These are phyloP conservation scores for Esox lucius DNA, from an alignment of 2,797 vertebrate genomes.

Conservation along the genomic window DNA sequence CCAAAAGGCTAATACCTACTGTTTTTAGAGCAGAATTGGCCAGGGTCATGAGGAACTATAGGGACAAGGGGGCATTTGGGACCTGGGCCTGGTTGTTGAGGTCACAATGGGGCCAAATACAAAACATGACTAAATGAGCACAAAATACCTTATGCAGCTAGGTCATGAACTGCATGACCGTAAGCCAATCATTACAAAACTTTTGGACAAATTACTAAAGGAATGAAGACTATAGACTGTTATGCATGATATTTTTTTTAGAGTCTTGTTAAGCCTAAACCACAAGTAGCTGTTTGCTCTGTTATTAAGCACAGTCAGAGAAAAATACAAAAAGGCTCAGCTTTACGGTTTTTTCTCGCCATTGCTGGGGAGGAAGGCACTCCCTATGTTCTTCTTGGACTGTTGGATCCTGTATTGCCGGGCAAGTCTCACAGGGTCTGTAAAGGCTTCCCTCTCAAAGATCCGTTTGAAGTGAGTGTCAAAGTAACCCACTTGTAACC, in stretches of 20 bases:
- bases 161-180: not conserved
- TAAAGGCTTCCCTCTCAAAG: slow-evolving; percentile 81
- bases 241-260: not conserved
- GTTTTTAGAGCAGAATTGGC: too few relatives aligned
- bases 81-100: not conserved
- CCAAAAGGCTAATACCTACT: not conserved
- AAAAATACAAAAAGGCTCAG: not conserved
- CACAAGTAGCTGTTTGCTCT: not conserved
- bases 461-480: slow-evolving; percentile 77
- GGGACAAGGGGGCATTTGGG: not conserved
- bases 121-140: not conserved
- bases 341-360: slow-evolving; percentile 83
- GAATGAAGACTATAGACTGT: not conserved
- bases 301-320: not conserved
- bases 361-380: slow-evolving; percentile 81
- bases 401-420: slow-evolving; percentile 76
- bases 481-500: slow-evolving; percentile 84
- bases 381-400: slow-evolving; percentile 82
- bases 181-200: not conserved
- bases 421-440: slow-evolving; percentile 73
- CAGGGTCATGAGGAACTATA: too few relatives aligned
- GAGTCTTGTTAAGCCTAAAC: not conserved
- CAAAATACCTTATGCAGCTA: not conserved
- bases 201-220: not conserved
- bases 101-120: not conserved